These are phyloP conservation scores for Plutomurus gul DNA, from an alignment of 1,140 invertebrate species.

Conservation along the genomic window DNA sequence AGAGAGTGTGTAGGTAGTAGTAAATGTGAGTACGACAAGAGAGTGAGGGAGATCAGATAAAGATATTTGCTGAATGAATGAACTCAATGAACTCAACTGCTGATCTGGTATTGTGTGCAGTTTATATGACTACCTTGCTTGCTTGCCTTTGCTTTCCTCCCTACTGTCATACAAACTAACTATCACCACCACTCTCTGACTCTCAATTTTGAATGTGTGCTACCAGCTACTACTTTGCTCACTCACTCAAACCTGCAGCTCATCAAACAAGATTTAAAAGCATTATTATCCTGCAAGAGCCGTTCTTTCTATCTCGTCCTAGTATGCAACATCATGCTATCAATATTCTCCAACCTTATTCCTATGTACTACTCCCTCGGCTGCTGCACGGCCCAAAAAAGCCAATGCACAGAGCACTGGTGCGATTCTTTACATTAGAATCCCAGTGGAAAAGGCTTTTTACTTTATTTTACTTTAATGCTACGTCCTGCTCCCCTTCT, in stretches of 20 bases:
- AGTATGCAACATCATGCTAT: not conserved
- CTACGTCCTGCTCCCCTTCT: not conserved
- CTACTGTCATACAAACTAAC: no score
- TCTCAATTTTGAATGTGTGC: not conserved
- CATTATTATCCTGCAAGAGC: slow-evolving; percentile 36
- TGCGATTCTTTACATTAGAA: not conserved
- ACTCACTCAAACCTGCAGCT: slow-evolving; percentile 25
- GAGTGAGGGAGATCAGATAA: slow-evolving; percentile 22
- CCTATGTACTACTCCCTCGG: no score
- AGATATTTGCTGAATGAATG: slow-evolving; percentile 22
- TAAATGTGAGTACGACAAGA: not conserved
- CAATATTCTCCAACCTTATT: no score
- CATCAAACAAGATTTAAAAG: slow-evolving; percentile 49
- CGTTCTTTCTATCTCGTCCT: not conserved
- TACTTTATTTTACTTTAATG: not conserved
- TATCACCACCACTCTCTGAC: not conserved
- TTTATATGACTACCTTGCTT: no score
- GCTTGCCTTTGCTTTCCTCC: no score
- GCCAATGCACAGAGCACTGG: no score
- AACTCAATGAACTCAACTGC: slow-evolving; percentile 26
- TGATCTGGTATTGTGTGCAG: no score
- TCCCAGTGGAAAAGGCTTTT: slow-evolving; percentile 5
- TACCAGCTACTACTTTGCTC: not conserved
- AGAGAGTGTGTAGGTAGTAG: not conserved
- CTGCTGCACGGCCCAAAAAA: no score